phyloP scores from a whole-genome alignment of 2,113 vertebrate genomes.

The Protobothrops flavoviridis region DNA sequence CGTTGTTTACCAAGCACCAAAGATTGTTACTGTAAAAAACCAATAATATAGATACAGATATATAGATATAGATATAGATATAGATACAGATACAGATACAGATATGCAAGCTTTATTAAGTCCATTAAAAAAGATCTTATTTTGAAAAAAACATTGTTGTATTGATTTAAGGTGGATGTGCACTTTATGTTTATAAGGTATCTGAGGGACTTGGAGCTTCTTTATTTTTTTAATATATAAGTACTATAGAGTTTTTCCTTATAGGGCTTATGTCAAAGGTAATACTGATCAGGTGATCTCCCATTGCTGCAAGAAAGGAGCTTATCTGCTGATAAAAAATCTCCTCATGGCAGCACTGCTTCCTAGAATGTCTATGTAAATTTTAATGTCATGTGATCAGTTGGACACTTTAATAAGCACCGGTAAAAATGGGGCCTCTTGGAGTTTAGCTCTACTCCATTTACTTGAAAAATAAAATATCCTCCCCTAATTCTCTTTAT shows the following conservation, averaged over 20 bases:
- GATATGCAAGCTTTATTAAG: background rate
- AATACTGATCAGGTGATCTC: background rate
- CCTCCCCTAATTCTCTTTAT: background rate
- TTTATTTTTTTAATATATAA: background rate
- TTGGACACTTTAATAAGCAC: background rate
- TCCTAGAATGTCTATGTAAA: background rate
- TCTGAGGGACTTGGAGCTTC: background rate
- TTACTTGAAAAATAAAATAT: background rate
- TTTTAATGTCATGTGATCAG: background rate
- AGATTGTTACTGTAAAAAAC: no score
- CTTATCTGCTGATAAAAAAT: background rate
- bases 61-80: no score
- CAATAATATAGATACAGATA: no score
- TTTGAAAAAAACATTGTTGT: background rate
- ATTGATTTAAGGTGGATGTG: background rate
- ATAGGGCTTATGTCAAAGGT: background rate
- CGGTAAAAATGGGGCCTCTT: background rate
- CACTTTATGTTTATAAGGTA: background rate
- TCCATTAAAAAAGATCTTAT: background rate
- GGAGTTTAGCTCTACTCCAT: background rate
- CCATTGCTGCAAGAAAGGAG: background rate
- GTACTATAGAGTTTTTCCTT: background rate
- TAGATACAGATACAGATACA: no score
- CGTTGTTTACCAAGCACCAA: no score
- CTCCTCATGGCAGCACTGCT: background rate